Evolutionary conservation across 2,888 invertebrate species (phyloP).

Genomic region (Drosophila hawaiiensis): DNA sequence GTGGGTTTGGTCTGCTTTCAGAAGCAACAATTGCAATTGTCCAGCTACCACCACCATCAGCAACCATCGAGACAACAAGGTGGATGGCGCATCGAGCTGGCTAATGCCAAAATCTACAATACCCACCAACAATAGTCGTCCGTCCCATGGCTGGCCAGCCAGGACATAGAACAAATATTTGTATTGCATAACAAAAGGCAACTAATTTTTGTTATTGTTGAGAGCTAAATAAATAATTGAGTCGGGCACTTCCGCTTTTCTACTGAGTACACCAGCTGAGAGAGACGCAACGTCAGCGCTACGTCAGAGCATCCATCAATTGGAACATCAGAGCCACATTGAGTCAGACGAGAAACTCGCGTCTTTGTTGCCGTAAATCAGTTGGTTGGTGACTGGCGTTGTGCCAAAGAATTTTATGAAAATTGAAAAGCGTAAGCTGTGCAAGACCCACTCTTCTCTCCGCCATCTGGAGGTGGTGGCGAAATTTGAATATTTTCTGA

Average conservation of each 20-base stretch:
- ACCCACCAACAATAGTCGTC: slow-evolving; percentile 51
- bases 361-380: slow-evolving; percentile 75
- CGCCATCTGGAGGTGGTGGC: not conserved
- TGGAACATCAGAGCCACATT: slow-evolving; percentile 56
- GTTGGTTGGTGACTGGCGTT: slow-evolving; percentile 64
- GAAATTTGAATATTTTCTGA: slow-evolving; percentile 75
- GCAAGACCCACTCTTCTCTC: not conserved
- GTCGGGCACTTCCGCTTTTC: slow-evolving; percentile 70
- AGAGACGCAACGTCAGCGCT: slow-evolving; percentile 33
- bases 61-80: not conserved
- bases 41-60: slow-evolving; percentile 26
- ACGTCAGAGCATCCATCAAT: slow-evolving; percentile 75
- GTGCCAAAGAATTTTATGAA: slow-evolving; percentile 75
- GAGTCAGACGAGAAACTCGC: slow-evolving; percentile 55
- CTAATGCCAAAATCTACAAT: slow-evolving; percentile 65
- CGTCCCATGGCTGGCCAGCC: slow-evolving; percentile 15
- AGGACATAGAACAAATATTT: slow-evolving; percentile 65
- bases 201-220: slow-evolving; percentile 65
- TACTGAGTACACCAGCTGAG: slow-evolving; percentile 23
- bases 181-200: slow-evolving; percentile 68
- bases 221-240: slow-evolving; percentile 76
- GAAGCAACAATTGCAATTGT: slow-evolving; percentile 79
- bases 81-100: slow-evolving; percentile 15
- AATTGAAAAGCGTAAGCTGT: slow-evolving; percentile 75
- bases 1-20: slow-evolving; percentile 13